These are phyloP conservation scores for Hippocampus kuda DNA, from an alignment of 2,797 vertebrate genomes.

Conservation along the genomic window DNA sequence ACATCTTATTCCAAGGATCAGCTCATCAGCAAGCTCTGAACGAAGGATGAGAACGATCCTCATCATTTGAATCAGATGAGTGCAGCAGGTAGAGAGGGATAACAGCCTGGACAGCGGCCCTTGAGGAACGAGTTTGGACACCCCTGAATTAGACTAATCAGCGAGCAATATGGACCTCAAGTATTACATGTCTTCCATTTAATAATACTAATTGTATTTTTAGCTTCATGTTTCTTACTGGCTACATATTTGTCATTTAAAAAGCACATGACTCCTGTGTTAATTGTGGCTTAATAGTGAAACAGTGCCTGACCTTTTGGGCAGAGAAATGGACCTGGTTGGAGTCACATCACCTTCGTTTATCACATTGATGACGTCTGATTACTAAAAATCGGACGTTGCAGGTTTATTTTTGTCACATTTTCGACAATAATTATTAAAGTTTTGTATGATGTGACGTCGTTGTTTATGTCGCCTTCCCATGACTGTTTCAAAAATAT, in stretches of 20 bases:
- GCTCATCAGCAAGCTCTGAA: too few species aligned
- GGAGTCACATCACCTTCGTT: slow-evolving; percentile 6
- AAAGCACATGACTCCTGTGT: slow-evolving; percentile 39
- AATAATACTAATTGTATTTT: slow-evolving; percentile 29
- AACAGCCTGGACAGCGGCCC: too few species aligned
- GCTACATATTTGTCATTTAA: slow-evolving; percentile 20
- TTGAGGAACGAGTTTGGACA: too few species aligned
- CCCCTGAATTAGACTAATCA: slow-evolving; percentile 13
- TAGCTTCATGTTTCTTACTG: slow-evolving; percentile 16
- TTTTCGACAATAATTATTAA: slow-evolving; percentile 39
- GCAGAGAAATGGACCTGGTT: slow-evolving; percentile 12
- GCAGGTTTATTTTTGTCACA: slow-evolving; percentile 20
- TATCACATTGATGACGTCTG: not conserved
- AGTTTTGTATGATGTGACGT: not conserved
- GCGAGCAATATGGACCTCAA: slow-evolving; percentile 36
- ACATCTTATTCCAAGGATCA: too few species aligned
- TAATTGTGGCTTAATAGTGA: slow-evolving; percentile 2
- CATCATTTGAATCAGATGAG: too few species aligned
- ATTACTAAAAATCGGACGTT: slow-evolving; percentile 6
- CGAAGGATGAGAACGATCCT: too few species aligned
- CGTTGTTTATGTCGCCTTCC: not conserved
- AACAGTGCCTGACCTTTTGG: slow-evolving; percentile 5
- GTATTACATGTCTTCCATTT: slow-evolving; percentile 55
- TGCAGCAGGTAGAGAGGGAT: too few species aligned
- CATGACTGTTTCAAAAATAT: not conserved